Percentiles rank a stretch among this genome's conserved stretches.
These are phyloP conservation scores for Corvus moneduloides DNA, from an alignment of 2,113 vertebrate genomes.

Conservation along the genomic window DNA sequence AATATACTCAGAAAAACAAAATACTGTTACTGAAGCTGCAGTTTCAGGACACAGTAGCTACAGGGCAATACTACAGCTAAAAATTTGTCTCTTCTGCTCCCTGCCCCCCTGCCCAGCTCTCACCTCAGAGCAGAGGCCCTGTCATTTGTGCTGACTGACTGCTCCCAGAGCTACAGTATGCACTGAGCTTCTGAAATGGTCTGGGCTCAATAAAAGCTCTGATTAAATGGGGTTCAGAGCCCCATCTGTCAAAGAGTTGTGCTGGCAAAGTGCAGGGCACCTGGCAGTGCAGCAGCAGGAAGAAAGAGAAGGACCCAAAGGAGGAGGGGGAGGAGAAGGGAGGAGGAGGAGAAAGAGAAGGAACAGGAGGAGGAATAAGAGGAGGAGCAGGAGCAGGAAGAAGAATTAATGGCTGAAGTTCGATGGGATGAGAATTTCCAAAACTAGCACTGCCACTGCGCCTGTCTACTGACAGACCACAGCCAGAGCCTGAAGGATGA, in stretches of 20 bases:
- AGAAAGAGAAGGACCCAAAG: not conserved
- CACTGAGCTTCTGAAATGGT: not conserved
- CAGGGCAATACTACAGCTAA: not conserved
- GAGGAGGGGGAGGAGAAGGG: not conserved
- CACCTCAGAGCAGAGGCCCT: not conserved
- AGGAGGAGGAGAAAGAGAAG: not conserved
- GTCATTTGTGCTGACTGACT: not conserved
- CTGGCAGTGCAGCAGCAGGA: not conserved
- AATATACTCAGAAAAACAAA: not conserved
- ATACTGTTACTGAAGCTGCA: not conserved
- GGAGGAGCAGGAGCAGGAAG: not conserved
- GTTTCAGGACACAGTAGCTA: not conserved
- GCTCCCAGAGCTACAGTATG: accelerated
- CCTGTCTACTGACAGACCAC: not conserved
- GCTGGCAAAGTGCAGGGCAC: not conserved
- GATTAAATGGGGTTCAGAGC: not conserved
- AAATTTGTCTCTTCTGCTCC: not conserved
- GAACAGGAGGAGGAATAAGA: not conserved
- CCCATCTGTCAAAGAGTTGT: not conserved
- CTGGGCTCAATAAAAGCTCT: not conserved
- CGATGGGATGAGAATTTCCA: not conserved
- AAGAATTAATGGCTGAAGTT: not conserved
- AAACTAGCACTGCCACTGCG: not conserved
- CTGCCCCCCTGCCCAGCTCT: not conserved
- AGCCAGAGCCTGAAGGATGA: not conserved